A percentile compares a stretch with the other conserved stretches of the same genome.
Evolutionary conservation across 2,797 vertebrate genomes (phyloP).

Genomic region (Meda fulgida): DNA sequence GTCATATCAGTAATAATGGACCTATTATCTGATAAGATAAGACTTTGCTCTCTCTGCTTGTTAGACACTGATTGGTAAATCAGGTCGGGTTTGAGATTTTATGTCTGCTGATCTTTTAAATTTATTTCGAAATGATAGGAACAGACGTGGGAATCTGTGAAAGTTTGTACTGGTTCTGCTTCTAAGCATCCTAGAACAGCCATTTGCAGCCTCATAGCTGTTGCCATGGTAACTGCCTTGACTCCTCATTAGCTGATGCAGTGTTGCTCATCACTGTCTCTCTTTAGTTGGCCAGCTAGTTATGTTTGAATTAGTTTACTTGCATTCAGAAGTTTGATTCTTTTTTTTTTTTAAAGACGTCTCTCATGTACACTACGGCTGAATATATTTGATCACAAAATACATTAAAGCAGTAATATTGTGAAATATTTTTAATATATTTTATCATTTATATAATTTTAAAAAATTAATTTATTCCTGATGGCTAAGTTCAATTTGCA

Average conservation of each 20-base stretch:
- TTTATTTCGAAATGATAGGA: not conserved
- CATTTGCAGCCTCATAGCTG: conserved; percentile 10
- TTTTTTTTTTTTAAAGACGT: not conserved
- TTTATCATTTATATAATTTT: no score
- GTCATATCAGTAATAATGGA: conserved; percentile 25
- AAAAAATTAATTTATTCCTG: no score
- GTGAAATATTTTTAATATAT: no score
- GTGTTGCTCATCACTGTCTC: conserved; percentile 12
- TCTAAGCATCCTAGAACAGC: conserved; percentile 20
- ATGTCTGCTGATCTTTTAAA: not conserved
- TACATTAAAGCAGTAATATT: not conserved
- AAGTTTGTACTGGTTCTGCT: not conserved
- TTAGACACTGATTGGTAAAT: not conserved
- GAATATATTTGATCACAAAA: not conserved
- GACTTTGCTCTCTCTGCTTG: not conserved
- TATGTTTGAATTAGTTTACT: not conserved
- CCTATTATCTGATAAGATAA: not conserved
- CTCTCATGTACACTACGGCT: not conserved
- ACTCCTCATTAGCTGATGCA: conserved; percentile 29
- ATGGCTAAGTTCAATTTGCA: not conserved
- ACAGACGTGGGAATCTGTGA: not conserved
- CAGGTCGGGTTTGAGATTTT: not conserved
- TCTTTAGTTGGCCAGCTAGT: not conserved
- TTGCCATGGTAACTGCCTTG: conserved; percentile 28
- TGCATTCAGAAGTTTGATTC: not conserved